A percentile compares a stretch with the other conserved stretches of the same genome.
Evolutionary conservation across 2,797 vertebrate genomes (phyloP).

Genomic region (Rousettus madagascariensis): DNA sequence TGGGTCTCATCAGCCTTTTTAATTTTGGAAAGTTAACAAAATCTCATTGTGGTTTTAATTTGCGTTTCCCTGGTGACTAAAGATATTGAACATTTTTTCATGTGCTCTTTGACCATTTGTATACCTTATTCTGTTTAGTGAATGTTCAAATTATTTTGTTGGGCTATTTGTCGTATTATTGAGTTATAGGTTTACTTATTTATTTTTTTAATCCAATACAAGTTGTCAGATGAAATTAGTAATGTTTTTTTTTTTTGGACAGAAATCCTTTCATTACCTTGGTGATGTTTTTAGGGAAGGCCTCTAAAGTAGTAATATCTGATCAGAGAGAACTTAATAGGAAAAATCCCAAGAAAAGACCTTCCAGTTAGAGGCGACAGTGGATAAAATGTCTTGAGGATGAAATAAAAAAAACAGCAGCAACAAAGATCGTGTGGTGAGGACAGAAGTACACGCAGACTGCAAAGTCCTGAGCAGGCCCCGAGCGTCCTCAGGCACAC

Average conservation of each 20-base stretch:
- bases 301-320: background rate
- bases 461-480: too few species aligned
- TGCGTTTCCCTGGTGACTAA: background rate
- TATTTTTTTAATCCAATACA: background rate
- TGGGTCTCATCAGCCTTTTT: background rate
- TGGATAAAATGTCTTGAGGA: background rate
- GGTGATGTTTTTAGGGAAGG: background rate
- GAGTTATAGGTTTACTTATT: background rate
- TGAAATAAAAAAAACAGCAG: background rate
- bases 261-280: background rate
- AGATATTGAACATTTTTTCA: background rate
- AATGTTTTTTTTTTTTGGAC: background rate
- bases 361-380: background rate
- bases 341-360: background rate
- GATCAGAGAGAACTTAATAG: background rate
- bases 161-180: background rate
- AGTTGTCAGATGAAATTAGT: background rate
- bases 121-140: background rate
- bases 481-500: too few species aligned
- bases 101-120: background rate
- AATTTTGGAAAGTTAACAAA: background rate
- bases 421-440: background rate
- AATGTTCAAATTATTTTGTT: background rate
- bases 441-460: background rate
- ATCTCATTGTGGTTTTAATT: background rate